Percentiles rank a stretch among this genome's conserved stretches.
Conservation (phyloP, 1,140 invertebrate genomes). For the Drosophila ambigua region DNA sequence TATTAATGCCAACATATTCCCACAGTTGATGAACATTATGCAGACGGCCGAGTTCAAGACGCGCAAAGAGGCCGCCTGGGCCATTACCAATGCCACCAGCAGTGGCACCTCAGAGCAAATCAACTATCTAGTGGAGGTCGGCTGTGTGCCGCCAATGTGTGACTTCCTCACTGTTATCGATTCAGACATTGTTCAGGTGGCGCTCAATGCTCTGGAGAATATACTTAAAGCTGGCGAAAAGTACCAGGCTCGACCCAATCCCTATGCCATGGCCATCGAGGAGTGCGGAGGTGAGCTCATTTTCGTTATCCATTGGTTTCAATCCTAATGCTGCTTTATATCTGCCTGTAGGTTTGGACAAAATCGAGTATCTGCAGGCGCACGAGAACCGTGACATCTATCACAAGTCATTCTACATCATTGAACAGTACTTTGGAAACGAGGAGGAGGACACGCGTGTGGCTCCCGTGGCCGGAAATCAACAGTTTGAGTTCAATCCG, state of each 20-base stretch:
- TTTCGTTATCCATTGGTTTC: background rate
- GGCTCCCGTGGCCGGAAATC: conserved; percentile 91
- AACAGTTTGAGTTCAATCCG: conserved; percentile 90
- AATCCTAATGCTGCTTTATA: conserved; percentile 2
- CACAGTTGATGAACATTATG: conserved; percentile 95
- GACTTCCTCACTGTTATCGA: conserved; percentile 97
- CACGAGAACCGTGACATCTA: conserved; percentile 99
- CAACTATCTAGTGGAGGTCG: conserved; percentile 86
- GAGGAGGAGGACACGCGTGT: conserved; percentile 94
- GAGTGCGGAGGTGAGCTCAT: conserved; percentile 94
- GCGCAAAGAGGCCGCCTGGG: conserved; percentile 98
- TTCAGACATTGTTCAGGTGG: conserved; percentile 98
- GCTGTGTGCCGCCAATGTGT: conserved; percentile 97
- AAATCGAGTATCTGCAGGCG: conserved; percentile 98
- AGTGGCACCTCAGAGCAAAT: conserved; percentile 97
- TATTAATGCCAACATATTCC: conserved; percentile 98
- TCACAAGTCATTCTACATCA: conserved; percentile 97
- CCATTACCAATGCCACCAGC: conserved; percentile 98
- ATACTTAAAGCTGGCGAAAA: conserved; percentile 96
- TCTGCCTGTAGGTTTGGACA: conserved; percentile 91
- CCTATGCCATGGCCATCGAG: conserved; percentile 96
- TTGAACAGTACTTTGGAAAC: conserved; percentile 96
- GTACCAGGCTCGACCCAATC: conserved; percentile 90
- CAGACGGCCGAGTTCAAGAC: conserved; percentile 98
- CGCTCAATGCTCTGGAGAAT: conserved; percentile 97